Percentiles rank a stretch among this genome's conserved stretches.
Evolutionary conservation across 2,888 invertebrate genomes (phyloP).

Genomic region (Malacosoma neustria): DNA sequence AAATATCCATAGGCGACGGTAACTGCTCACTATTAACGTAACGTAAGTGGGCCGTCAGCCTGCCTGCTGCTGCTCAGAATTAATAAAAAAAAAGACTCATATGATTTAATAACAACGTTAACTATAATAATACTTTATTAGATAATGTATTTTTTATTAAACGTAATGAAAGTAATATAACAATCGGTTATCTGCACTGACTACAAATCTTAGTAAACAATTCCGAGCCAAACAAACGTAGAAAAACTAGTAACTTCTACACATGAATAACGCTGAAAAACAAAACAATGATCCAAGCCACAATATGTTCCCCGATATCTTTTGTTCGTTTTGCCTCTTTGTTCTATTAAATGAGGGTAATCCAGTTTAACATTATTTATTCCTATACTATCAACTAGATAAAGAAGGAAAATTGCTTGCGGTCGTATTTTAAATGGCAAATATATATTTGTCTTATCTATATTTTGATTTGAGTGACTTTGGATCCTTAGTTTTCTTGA

Average conservation of each 20-base stretch:
- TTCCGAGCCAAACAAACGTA: conserved; percentile 18
- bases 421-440: not conserved
- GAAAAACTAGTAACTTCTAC: conserved; percentile 28
- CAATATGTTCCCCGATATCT: conserved; percentile 32
- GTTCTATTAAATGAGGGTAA: conserved; percentile 26
- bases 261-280: conserved; percentile 16
- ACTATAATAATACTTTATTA: too few relatives aligned
- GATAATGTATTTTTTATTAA: too few relatives aligned
- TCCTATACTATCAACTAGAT: conserved; percentile 11
- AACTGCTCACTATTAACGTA: not conserved
- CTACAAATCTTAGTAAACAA: conserved; percentile 35
- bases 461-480: too few relatives aligned
- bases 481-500: too few relatives aligned
- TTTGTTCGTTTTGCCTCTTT: conserved; percentile 28
- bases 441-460: too few relatives aligned
- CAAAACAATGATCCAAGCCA: conserved; percentile 29
- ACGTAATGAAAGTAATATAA: too few relatives aligned
- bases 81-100: not conserved
- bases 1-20: not conserved
- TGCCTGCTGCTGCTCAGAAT: not conserved
- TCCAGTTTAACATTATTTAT: conserved; percentile 26
- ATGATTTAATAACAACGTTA: too few relatives aligned
- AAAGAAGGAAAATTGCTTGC: not conserved
- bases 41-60: not conserved
- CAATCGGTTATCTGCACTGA: too few relatives aligned